These are phyloP conservation scores for Tricholaema leucomelas DNA, from an alignment of 2,113 vertebrate genomes.

Conservation along the genomic window DNA sequence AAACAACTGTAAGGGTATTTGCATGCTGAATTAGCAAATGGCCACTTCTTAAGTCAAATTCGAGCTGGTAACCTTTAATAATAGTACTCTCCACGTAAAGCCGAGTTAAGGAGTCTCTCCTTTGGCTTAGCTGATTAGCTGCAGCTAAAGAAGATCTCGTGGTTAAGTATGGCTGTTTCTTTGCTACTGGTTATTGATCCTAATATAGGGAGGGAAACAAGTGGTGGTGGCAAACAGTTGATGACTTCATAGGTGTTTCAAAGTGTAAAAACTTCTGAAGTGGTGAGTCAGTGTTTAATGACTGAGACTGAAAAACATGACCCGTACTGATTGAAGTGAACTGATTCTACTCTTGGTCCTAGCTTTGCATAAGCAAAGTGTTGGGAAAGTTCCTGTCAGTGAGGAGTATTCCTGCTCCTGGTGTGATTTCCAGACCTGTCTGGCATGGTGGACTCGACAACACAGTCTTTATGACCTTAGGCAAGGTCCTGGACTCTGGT, in stretches of 20 bases:
- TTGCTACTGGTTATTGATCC: not conserved
- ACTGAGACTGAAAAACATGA: not conserved
- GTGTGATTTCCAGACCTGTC: fast-evolving
- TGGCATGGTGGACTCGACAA: fast-evolving
- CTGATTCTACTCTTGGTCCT: not conserved
- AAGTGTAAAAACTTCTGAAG: no score
- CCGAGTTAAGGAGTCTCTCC: not conserved
- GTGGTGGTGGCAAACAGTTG: not conserved
- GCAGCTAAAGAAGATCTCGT: not conserved
- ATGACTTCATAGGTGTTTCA: no score
- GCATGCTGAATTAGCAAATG: not conserved
- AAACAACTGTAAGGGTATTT: not conserved
- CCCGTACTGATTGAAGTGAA: not conserved
- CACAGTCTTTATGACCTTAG: fast-evolving
- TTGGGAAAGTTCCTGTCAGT: not conserved
- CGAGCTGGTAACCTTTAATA: constrained; percentile 11
- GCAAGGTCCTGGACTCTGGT: not conserved
- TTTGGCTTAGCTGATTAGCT: not conserved
- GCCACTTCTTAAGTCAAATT: not conserved
- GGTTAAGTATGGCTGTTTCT: not conserved
- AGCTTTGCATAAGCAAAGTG: not conserved
- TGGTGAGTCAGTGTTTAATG: not conserved
- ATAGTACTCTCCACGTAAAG: not conserved
- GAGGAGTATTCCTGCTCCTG: not conserved
- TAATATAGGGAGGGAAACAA: not conserved